Base-by-base conservation (phyloP, 2,888 invertebrate species). In the Noctuana brunneofusca region DNA sequence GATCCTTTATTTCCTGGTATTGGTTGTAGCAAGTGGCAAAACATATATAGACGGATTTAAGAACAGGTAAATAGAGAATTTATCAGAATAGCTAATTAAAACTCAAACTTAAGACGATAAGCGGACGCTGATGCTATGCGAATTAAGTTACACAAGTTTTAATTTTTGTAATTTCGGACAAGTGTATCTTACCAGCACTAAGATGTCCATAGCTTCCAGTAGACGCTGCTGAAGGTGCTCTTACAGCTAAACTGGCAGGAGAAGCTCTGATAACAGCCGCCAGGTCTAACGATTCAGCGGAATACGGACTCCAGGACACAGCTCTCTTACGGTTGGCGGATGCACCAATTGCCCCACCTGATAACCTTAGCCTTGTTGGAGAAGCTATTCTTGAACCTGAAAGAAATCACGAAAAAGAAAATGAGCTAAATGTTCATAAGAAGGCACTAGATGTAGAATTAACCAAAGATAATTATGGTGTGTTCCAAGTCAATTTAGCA, bases 201-300 rank as follows among this genome's bases (percentile, higher is more conserved):
- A 99, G 94, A 90, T 99, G 99, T 18, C 98, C 98, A 92, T 98
- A 98, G 67, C 98, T 98, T 50, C 98, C 98, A 74, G 98, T 98
- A 9, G 91, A 91, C 0, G 90, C 89, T 4, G 97, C 96, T 30
- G 97, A 96, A 14, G 96, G 96, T 65, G 97, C 96, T 68, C 97
- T 92, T 0, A 97, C 97, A 16, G 97, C 96, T 70, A 99, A 89
- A 22, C 98, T 97, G 73, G 97, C 97, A 4, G 98, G 98, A 5
- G 98, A 98, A 73, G 98, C 98, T 65, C 98, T 94, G 72, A 99
- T 98, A 93, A 99, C 96, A 59, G 98, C 97, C 78, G 98, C 98
- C 78, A 99, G 95, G 90, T 99, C 98, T 64, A 92, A 68, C 70
- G 98, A 96, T 63, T 97, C 97, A 71, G 98, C 98, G 0, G 98